phyloP scores from a whole-genome alignment of 2,888 invertebrate species.

The Platycheirus albimanus region DNA sequence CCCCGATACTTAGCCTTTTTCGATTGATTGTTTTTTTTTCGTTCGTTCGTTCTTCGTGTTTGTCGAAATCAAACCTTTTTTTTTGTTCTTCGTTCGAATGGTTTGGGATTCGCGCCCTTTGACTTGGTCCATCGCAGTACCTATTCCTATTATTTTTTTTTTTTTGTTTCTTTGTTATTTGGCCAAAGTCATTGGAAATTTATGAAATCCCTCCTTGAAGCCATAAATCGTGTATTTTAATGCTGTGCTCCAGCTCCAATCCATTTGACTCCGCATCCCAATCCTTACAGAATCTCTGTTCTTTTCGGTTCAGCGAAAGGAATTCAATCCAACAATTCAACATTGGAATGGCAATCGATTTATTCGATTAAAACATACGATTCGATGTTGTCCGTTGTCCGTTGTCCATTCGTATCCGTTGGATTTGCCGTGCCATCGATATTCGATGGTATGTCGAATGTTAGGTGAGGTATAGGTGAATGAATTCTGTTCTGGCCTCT shows the following conservation, averaged over 20 bases:
- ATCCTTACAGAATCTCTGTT: slow-evolving; percentile 52
- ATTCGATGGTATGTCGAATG: no score
- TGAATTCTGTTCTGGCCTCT: slow-evolving; percentile 15
- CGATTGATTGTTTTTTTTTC: slow-evolving; percentile 48
- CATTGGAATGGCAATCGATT: slow-evolving; percentile 72
- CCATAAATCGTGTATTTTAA: slow-evolving; percentile 59
- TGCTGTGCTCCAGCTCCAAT: slow-evolving; percentile 10
- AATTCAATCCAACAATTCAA: slow-evolving; percentile 72
- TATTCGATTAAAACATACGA: slow-evolving; percentile 71
- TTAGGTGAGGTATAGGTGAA: slow-evolving; percentile 28
- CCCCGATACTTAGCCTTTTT: slow-evolving; percentile 9
- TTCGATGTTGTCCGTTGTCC: slow-evolving; percentile 27
- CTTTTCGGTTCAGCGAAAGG: slow-evolving; percentile 49
- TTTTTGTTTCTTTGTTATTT: slow-evolving; percentile 27
- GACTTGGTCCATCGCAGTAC: slow-evolving; percentile 32
- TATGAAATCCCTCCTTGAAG: slow-evolving; percentile 68
- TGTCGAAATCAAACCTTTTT: slow-evolving; percentile 29
- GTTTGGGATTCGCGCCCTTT: slow-evolving; percentile 38
- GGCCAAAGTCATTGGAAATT: slow-evolving; percentile 63
- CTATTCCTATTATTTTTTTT: no score
- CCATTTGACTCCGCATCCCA: slow-evolving; percentile 3
- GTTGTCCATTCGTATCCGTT: no score
- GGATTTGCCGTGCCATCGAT: not conserved
- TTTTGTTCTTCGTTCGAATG: slow-evolving; percentile 1
- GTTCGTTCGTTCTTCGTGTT: not conserved